Conservation (phyloP, 1,140 invertebrate genomes). For the Zaprionus camerounensis region DNA sequence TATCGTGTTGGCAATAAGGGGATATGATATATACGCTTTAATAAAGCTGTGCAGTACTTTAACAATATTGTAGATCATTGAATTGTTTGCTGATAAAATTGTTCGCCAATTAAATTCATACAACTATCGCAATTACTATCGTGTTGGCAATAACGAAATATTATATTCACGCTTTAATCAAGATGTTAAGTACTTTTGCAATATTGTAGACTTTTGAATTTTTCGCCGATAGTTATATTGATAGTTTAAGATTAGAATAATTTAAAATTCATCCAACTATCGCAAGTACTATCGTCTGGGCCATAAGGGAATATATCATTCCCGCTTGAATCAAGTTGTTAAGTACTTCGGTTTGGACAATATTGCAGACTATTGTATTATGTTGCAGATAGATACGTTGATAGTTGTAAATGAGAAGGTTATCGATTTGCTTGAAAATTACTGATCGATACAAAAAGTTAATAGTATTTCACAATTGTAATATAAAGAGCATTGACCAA, state of each 20-base stretch:
- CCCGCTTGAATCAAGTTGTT: neutral
- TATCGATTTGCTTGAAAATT: too few species aligned
- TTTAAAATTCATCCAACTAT: too few species aligned
- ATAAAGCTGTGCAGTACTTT: too few species aligned
- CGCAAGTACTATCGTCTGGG: too few species aligned
- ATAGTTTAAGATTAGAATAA: too few species aligned
- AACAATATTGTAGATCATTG: neutral
- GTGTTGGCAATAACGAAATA: neutral
- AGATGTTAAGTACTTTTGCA: too few species aligned
- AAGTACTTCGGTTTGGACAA: too few species aligned
- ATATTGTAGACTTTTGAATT: neutral
- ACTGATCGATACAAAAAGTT: neutral
- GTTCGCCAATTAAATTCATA: too few species aligned
- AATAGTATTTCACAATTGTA: neutral
- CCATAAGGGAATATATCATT: neutral
- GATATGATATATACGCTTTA: neutral
- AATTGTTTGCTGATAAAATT: neutral
- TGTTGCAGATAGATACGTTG: neutral
- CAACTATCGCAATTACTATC: too few species aligned
- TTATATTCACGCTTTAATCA: neutral
- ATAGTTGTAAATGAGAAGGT: neutral
- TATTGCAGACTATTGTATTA: neutral
- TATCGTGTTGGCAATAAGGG: neutral
- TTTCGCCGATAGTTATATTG: neutral
- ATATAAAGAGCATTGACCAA: neutral